These are phyloP conservation scores for Gymnocypris eckloni DNA, from an alignment of 2,797 vertebrate genomes.

Conservation along the genomic window DNA sequence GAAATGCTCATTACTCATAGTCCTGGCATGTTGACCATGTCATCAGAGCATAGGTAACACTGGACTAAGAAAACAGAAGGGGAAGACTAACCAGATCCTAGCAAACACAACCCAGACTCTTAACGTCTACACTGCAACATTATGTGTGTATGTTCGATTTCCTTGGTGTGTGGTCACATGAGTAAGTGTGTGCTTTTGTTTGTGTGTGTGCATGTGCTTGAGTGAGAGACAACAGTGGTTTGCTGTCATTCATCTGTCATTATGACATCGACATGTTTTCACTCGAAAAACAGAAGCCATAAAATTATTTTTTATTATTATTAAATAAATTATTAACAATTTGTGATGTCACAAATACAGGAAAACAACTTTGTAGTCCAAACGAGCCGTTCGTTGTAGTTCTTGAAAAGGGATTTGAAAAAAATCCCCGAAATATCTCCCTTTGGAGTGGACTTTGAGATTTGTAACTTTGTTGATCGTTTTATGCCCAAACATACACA, in stretches of 20 bases:
- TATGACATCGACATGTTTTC: background rate
- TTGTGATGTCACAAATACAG: no score
- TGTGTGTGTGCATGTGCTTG: constrained; percentile 1
- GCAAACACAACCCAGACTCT: constrained; percentile 33
- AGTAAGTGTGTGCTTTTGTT: background rate
- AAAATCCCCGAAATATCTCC: no score
- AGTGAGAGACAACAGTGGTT: constrained; percentile 31
- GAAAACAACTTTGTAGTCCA: no score
- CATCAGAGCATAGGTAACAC: constrained; percentile 22
- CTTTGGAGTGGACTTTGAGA: no score
- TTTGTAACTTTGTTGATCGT: no score
- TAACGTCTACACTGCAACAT: background rate
- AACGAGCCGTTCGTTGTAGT: no score
- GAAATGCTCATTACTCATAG: constrained; percentile 46
- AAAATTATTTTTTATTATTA: background rate
- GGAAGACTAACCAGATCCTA: constrained; percentile 51
- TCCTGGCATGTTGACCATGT: constrained; percentile 40
- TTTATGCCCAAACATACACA: no score
- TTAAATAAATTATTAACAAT: no score
- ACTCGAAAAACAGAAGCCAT: constrained; percentile 31
- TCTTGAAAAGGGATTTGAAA: no score
- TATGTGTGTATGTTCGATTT: background rate
- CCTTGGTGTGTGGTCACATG: constrained; percentile 11
- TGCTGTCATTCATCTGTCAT: constrained; percentile 36
- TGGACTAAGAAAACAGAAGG: constrained; percentile 55